phyloP scores from a whole-genome alignment of 2,888 invertebrate genomes.

The Temnothorax ravouxi region DNA sequence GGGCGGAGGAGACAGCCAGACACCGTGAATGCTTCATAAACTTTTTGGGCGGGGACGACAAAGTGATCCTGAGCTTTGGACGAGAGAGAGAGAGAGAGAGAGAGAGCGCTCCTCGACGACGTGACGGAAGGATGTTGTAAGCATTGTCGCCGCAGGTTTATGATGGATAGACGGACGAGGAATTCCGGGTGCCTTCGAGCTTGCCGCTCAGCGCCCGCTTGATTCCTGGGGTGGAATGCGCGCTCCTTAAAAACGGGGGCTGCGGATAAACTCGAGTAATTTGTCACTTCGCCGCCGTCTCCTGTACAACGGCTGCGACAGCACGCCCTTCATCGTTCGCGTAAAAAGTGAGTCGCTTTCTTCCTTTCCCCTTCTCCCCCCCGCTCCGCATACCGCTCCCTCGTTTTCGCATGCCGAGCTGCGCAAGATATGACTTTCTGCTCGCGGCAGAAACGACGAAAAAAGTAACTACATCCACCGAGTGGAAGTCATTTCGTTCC shows the following conservation, averaged over 20 bases:
- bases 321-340: constrained; percentile 67
- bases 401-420: constrained; percentile 39
- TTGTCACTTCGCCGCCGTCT: constrained; percentile 79
- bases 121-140: constrained; percentile 78
- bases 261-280: constrained; percentile 81
- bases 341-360: constrained; percentile 67
- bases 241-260: constrained; percentile 72
- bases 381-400: constrained; percentile 5
- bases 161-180: constrained; percentile 80
- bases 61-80: constrained; percentile 64
- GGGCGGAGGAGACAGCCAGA: constrained; percentile 4
- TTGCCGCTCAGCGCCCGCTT: constrained; percentile 47
- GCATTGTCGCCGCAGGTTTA: constrained; percentile 79
- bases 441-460: constrained; percentile 57
- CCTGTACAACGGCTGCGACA: constrained; percentile 64
- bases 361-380: background rate
- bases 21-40: constrained; percentile 66
- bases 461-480: constrained; percentile 53
- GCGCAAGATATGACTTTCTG: constrained; percentile 61
- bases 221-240: constrained; percentile 71
- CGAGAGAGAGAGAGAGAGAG: constrained; percentile 44
- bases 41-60: constrained; percentile 67
- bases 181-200: constrained; percentile 70
- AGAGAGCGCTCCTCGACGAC: constrained; percentile 63
- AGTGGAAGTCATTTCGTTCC: constrained; percentile 31